Evolutionary conservation across 2,888 invertebrate genomes (phyloP), one percentile per base, ranked within the genome.

Genomic region (Oxycera nigricornis): DNA sequence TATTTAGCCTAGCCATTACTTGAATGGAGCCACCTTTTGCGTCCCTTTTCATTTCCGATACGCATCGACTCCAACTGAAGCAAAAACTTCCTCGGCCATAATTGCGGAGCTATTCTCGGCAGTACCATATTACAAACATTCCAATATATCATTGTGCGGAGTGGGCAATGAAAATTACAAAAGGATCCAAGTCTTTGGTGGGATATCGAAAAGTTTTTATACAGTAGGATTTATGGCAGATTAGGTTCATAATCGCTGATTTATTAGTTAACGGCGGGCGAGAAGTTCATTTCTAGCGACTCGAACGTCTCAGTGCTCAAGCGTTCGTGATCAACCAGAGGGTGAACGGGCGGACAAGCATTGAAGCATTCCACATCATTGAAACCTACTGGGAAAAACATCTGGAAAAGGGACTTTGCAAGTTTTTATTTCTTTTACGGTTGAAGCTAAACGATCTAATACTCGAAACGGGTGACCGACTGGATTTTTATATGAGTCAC

Each of bases 181-280:
- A 75, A 75, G 75, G 73, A 75, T 70, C 73, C 72, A 31, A 73
- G 68, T 62, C 55, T 57, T 57, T 52, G n/a, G 59, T 22, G 72
- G 59, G 39, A 52, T 22, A 20, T 59, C 39, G 65, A 73, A 72
- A 73, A 75, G 73, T 73, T 75, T 75, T 74, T 74, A 61, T 55
- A 62, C 72, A 46, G 35, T 55, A 72, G 75, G 73, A 75, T 75
- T 75, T 75, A 75, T 75, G 65, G 73, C 70, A 72, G 74, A 72
- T 76, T 76, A 73, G 68, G 76, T 76, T 76, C 76, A 76, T 76
- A 76, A 76, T 76, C 74, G 74, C 76, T 76, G 76, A 74, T 76
- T 76, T 74, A 76, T 76, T 76, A 74, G 76, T 76, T 74, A 76
- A 76, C 74, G 74, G 74, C 67, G 22, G 73, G 46, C 46, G 55